Conservation (phyloP, 2,113 vertebrate genomes). For the Nansenia antarctica region DNA sequence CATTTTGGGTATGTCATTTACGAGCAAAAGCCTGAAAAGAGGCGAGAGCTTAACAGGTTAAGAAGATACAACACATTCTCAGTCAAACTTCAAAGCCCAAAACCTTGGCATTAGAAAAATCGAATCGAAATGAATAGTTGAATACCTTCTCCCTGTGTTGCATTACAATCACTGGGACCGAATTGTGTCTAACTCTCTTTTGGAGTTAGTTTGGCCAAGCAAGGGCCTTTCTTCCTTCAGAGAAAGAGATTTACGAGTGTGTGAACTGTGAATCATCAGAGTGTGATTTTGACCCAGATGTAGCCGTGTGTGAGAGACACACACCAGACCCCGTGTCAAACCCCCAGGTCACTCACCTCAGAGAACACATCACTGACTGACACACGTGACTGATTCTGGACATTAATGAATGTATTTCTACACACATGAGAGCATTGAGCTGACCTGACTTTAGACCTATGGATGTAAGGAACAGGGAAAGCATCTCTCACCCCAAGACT, state of each 20-base stretch:
- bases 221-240: constrained; percentile 49
- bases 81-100: constrained; percentile 52
- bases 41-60: too few relatives aligned
- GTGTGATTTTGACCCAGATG: constrained; percentile 56
- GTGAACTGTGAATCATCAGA: constrained; percentile 57
- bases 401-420: not conserved
- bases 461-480: constrained; percentile 3
- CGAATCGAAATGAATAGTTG: constrained; percentile 51
- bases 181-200: constrained; percentile 1
- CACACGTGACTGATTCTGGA: not conserved
- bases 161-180: constrained; percentile 28
- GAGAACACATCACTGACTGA: not conserved
- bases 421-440: not conserved
- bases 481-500: too few relatives aligned
- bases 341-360: constrained; percentile 22
- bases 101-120: constrained; percentile 44
- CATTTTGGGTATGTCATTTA: too few relatives aligned
- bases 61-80: too few relatives aligned
- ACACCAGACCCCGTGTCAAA: constrained; percentile 21
- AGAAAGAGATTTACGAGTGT: constrained; percentile 56
- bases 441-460: not conserved
- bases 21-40: too few relatives aligned
- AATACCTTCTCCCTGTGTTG: constrained; percentile 45
- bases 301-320: constrained; percentile 36
- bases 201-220: not conserved